Evolutionary conservation across 2,113 vertebrate species (phyloP).

Genomic region (Lagopus muta): DNA sequence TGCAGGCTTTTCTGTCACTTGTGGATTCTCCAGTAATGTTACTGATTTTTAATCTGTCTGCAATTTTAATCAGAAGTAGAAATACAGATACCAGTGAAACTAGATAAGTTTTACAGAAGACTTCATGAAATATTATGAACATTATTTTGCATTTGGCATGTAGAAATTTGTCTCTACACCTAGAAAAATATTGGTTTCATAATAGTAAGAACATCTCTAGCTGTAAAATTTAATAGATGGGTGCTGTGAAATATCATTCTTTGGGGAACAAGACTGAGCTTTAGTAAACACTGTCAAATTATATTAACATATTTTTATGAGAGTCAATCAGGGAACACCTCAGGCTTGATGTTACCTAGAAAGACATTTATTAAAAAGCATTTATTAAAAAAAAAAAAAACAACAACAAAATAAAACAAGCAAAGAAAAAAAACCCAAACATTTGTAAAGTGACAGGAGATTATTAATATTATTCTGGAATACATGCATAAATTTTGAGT

Average conservation of each 20-base stretch:
- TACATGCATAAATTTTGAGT: neutral
- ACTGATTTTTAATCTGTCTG: neutral
- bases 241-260: neutral
- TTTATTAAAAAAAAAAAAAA: neutral
- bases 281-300: neutral
- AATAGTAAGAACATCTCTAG: neutral
- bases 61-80: neutral
- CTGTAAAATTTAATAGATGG: neutral
- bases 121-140: neutral
- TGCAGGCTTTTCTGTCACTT: neutral
- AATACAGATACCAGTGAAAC: neutral
- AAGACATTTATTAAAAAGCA: neutral
- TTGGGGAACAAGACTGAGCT: neutral
- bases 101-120: neutral
- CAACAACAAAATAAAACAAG: neutral
- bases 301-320: neutral
- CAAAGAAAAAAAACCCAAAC: too few relatives aligned
- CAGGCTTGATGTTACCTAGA: neutral
- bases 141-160: neutral
- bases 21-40: neutral
- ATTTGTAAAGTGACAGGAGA: neutral
- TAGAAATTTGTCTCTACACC: neutral
- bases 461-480: neutral
- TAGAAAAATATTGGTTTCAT: neutral
- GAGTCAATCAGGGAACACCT: neutral